Percentiles rank a stretch among this genome's conserved stretches.
phyloP scores from a whole-genome alignment of 2,113 vertebrate species.

The Numenius arquata region DNA sequence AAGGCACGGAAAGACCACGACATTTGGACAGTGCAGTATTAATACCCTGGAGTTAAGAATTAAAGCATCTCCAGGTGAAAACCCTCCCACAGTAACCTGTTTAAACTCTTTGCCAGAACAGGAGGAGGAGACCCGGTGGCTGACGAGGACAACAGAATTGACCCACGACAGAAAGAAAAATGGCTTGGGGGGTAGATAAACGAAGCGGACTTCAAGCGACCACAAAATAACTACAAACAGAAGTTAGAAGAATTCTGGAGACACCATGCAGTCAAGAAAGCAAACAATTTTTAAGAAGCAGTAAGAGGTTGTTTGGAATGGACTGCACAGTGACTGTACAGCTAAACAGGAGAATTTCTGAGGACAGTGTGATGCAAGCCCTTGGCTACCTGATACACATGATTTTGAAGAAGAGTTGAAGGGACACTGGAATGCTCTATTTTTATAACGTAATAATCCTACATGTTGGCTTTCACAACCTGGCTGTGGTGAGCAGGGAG shows the following conservation, averaged over 20 bases:
- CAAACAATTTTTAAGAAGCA: neutral
- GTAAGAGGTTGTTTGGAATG: neutral
- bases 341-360: neutral
- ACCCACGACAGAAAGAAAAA: neutral
- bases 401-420: neutral
- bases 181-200: neutral
- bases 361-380: neutral
- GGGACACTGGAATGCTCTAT: neutral
- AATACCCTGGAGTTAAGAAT: neutral
- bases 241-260: neutral
- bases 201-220: neutral
- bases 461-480: neutral
- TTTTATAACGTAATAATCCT: neutral
- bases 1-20: neutral
- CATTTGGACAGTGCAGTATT: neutral
- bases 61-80: neutral
- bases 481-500: neutral
- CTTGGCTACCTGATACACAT: fast-evolving
- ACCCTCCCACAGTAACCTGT: neutral
- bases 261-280: neutral
- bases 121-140: neutral
- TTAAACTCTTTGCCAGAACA: neutral
- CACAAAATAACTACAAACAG: neutral
- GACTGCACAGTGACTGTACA: neutral
- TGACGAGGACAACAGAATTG: neutral